Base-by-base conservation (phyloP, 2,888 invertebrate genomes). In the Germaria angustata region DNA sequence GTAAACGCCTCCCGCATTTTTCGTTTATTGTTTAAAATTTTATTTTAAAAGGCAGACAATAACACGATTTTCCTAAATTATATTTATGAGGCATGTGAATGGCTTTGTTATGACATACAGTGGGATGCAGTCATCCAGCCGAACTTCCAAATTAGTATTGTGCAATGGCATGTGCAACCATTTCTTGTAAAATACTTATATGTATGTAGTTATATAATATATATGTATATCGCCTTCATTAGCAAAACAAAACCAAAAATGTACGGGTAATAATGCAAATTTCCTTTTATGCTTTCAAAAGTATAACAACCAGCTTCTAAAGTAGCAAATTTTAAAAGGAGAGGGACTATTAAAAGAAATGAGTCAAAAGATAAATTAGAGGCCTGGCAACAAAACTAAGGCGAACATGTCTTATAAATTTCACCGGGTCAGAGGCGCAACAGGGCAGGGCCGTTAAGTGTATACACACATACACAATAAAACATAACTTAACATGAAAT, bases 161-260 rank as follows among this genome's bases (percentile, higher is more conserved):
- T 55, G 53, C 15, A 77, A 32, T 28, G 32, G 51, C 39, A 72
- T 53, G 24, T 24, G 28, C 53, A 71, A 36, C 9, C 41, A 44
- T 17, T 34, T 28, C 22, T 49, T 34, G 46, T 36, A 55, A 32
- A 61, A 55, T 8, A 24, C 3, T 24, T 15, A n/a, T 22, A 41
- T 57, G 9, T 22, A 36, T 15, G 24, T 51, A 59, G 66, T 51
- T 59, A 72, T 39, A 36, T 51, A 72, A 41, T n/a, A 72, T 75
- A 63, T 55, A 82, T 34, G 41, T 65, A 69, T 71, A 82, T 17
- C 66, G 71, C 75, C 82, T 82, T 82, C 82, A 82, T 82, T 79
- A 82, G 71, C 61, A 28, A 61, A 73, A 53, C 57, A 34, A 72
- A 65, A 59, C 36, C 11, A 61, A 59, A 66, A 68, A 34, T 75